Evolutionary conservation across 2,888 invertebrate genomes (phyloP).

Genomic region (Ferdinandea cuprea): DNA sequence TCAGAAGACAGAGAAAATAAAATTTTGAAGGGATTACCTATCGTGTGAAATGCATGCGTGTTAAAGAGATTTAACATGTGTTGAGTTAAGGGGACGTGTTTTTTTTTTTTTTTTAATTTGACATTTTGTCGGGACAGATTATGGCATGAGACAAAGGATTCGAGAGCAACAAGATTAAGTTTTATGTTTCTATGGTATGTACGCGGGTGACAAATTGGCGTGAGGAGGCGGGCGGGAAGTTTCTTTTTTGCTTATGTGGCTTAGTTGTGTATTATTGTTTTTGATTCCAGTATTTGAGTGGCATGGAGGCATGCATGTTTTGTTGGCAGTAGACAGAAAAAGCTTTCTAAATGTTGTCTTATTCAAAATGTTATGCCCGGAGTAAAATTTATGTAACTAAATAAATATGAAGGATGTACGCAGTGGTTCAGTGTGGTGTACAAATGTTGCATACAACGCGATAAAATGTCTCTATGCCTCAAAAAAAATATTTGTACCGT

Average conservation of each 20-base stretch:
- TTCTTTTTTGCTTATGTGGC: not conserved
- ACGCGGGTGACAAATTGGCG: slow-evolving; percentile 28
- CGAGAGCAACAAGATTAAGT: slow-evolving; percentile 17
- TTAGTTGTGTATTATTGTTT: too few relatives aligned
- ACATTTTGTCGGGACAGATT: slow-evolving; percentile 32
- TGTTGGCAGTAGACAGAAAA: too few relatives aligned
- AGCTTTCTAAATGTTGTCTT: too few relatives aligned
- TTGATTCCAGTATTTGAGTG: not conserved
- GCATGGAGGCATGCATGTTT: not conserved
- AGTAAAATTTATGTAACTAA: too few relatives aligned
- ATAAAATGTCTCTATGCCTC: too few relatives aligned
- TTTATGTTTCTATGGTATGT: slow-evolving; percentile 3
- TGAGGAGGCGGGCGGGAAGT: slow-evolving; percentile 1
- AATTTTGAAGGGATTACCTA: slow-evolving; percentile 40
- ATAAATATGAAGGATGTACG: too few relatives aligned
- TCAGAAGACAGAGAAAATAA: slow-evolving; percentile 21
- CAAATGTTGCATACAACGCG: too few relatives aligned
- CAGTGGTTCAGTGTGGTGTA: too few relatives aligned
- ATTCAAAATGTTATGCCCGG: too few relatives aligned
- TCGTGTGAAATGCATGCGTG: slow-evolving; percentile 9
- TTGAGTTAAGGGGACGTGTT: not conserved
- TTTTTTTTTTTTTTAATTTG: slow-evolving; percentile 12
- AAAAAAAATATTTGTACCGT: too few relatives aligned
- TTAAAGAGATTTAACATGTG: slow-evolving; percentile 1
- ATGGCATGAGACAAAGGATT: slow-evolving; percentile 36